These are phyloP conservation scores for Polypedilum pembai DNA, from an alignment of 1,140 invertebrate genomes.

Conservation along the genomic window DNA sequence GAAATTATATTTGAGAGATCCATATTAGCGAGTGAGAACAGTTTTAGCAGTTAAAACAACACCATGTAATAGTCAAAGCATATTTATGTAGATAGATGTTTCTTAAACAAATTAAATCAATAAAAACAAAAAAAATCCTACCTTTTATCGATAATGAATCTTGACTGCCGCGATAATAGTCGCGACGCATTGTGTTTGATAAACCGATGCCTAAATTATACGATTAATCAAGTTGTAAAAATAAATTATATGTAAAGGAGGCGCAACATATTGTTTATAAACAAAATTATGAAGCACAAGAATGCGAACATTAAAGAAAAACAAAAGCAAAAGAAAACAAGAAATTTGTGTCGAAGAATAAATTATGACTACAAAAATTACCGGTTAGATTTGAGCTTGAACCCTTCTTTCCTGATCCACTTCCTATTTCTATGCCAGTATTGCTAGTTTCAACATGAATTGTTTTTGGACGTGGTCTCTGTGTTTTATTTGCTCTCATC, in stretches of 20 bases:
- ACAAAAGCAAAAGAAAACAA: conserved; percentile 33
- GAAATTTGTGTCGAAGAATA: conserved; percentile 29
- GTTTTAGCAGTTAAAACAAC: background rate
- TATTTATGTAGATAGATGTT: conserved; percentile 24
- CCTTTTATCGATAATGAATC: conserved; percentile 67
- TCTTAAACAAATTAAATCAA: conserved; percentile 32
- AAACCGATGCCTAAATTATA: conserved; percentile 38
- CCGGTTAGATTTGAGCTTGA: conserved; percentile 74
- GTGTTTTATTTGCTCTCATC: conserved; percentile 50
- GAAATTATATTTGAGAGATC: background rate
- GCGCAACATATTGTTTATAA: conserved; percentile 41
- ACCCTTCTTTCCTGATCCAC: conserved; percentile 71
- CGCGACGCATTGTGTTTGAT: conserved; percentile 61
- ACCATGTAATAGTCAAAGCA: background rate
- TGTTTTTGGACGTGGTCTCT: conserved; percentile 71
- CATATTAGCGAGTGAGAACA: background rate
- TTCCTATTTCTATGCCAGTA: conserved; percentile 53
- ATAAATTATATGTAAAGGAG: conserved; percentile 37
- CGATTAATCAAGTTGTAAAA: conserved; percentile 31
- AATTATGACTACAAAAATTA: conserved; percentile 42
- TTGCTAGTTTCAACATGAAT: conserved; percentile 73
- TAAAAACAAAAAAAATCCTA: conserved; percentile 40
- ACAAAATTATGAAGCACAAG: conserved; percentile 35
- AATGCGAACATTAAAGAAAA: conserved; percentile 33
- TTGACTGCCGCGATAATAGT: conserved; percentile 80